Base-by-base conservation (phyloP, 30 jellyfish, hydroid and myxozoan species). In the Morbakka virulenta region DNA sequence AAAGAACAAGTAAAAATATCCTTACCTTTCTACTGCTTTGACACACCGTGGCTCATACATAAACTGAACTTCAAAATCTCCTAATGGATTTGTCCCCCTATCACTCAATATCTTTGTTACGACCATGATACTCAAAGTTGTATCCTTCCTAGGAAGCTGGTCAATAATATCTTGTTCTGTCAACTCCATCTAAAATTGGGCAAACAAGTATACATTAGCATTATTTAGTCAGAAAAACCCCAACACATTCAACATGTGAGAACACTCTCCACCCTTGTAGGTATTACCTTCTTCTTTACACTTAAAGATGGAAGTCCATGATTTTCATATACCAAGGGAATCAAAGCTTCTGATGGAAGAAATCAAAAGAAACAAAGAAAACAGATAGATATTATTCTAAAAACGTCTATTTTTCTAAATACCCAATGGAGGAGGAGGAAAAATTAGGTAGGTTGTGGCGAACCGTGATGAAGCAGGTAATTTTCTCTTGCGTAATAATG, bases 101-200 rank as follows among this genome's bases (percentile, higher is more conserved):
- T 91, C 98, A 78, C 98, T 91, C 30, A 91, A 62, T 9, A 91
- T 85, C 84, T 91, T 91, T n/a, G 98, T 91, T 32, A 91, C 98
- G 20, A 91, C 98, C 98, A 91, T 91, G 32, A 91, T 91, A 35
- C 86, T 79, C 22, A 91, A 65, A 0, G 98, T 91, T 4, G 96
- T 85, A 32, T 91, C 91, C 50, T 91, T 91, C 32, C 84, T 67
- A 0, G 98, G 98, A 32, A 91, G 82, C 12, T 91, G 95, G 61
- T 81, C 74, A 26, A 91, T 68, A 3, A 91, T 81, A 67, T 84
- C 96, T 52, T 75, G 53, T 62, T 82, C 95, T n/a, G 95, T 79
- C 20, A 64, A 67, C 12, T 74, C 52, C 2, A 68, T 35, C 93
- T 81, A 48, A n/a, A 70, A 70, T 14, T 9, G 17, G 32, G 28